Evolutionary conservation across 2,113 vertebrate species (phyloP).

Genomic region (Spheniscus mendiculus): DNA sequence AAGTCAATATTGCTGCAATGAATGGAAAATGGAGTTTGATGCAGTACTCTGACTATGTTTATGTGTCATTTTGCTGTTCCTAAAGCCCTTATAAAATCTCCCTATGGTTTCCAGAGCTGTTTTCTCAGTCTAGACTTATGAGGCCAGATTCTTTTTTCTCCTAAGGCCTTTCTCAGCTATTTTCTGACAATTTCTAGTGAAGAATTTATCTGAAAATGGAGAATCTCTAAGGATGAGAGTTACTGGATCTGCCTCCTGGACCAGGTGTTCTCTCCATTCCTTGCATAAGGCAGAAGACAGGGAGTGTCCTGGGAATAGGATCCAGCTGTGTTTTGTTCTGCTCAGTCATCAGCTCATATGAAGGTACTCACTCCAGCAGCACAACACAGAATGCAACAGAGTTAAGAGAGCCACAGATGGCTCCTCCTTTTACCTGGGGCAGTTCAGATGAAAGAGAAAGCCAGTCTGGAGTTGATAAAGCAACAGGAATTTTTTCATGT

Average conservation of each 20-base stretch:
- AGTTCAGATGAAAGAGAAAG: not conserved
- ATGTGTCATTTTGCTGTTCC: not conserved
- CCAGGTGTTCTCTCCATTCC: not conserved
- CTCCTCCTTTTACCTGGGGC: not conserved
- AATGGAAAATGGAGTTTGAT: not conserved
- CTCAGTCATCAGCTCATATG: constrained; percentile 5
- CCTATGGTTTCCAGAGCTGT: not conserved
- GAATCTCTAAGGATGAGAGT: not conserved
- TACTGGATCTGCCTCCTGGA: not conserved
- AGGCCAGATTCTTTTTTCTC: not conserved
- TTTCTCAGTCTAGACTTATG: not conserved
- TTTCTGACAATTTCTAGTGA: not conserved
- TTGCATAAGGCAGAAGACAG: not conserved
- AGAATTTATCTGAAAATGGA: not conserved
- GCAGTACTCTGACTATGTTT: not conserved
- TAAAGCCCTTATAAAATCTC: not conserved
- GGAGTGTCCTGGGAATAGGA: not conserved
- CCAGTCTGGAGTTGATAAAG: not conserved
- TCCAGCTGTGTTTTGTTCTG: constrained; percentile 12
- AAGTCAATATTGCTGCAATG: not conserved
- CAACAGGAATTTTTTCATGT: not conserved
- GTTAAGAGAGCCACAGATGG: not conserved
- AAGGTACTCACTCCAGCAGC: not conserved
- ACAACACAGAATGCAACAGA: not conserved
- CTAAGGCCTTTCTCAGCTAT: not conserved